These are phyloP conservation scores for Micromys minutus DNA, from an alignment of 2,113 vertebrate genomes.

Conservation along the genomic window DNA sequence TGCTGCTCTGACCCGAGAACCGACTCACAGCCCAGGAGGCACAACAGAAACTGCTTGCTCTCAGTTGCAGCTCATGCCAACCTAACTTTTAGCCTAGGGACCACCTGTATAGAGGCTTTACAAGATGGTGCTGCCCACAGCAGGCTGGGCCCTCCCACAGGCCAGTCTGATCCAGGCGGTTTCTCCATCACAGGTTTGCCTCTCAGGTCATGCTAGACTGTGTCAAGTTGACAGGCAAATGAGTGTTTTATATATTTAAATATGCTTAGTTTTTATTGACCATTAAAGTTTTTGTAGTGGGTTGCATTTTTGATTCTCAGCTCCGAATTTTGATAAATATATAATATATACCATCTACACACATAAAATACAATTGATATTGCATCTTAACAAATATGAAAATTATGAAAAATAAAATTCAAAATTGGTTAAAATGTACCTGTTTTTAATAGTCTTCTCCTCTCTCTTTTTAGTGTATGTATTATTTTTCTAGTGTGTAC, in stretches of 20 bases:
- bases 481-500: constrained; percentile 11
- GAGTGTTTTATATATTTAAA: constrained; percentile 29
- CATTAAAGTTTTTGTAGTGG: neutral
- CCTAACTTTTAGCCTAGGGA: neutral
- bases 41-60: neutral
- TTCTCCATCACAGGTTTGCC: neutral
- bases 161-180: neutral
- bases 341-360: neutral
- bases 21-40: neutral
- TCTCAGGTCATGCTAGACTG: neutral
- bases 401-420: constrained; percentile 20
- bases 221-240: neutral
- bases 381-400: too few species aligned
- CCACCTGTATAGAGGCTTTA: neutral
- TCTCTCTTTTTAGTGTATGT: neutral
- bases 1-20: neutral
- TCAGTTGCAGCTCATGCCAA: neutral
- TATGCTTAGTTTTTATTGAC: neutral
- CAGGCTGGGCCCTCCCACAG: neutral
- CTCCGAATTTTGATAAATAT: constrained; percentile 34
- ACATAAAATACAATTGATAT: neutral
- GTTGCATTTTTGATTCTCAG: neutral
- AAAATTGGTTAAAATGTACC: neutral
- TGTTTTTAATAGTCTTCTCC: neutral
- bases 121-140: neutral